These are phyloP conservation scores for Drosophila ficusphila DNA, from an alignment of 1,140 invertebrate species.

Conservation along the genomic window DNA sequence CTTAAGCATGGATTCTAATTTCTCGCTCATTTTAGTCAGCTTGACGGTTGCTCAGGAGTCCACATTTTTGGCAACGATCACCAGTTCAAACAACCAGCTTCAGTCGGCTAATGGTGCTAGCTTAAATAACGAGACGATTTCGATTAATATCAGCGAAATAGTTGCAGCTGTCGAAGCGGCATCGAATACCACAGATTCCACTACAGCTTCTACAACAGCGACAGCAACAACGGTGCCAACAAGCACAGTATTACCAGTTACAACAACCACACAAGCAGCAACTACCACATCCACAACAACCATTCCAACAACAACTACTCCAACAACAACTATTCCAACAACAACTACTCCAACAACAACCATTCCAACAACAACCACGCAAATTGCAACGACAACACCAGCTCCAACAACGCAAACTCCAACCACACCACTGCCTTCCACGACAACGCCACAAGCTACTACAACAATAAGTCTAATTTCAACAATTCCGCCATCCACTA, in stretches of 20 bases:
- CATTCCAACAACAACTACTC: not conserved
- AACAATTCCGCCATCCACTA: too few relatives aligned
- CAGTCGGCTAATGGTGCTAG: slow-evolving; percentile 52
- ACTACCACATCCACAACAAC: slow-evolving; percentile 4
- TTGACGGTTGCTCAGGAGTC: slow-evolving; percentile 52
- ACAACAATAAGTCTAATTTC: slow-evolving; percentile 1
- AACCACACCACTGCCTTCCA: not conserved
- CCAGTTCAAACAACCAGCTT: slow-evolving; percentile 52
- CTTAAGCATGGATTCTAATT: slow-evolving; percentile 44
- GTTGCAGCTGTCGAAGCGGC: slow-evolving; percentile 48
- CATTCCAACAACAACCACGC: not conserved
- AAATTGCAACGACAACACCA: slow-evolving; percentile 6
- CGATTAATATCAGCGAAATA: slow-evolving; percentile 65
- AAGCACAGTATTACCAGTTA: not conserved
- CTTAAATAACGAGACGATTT: slow-evolving; percentile 54
- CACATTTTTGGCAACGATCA: slow-evolving; percentile 58
- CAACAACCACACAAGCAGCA: not conserved
- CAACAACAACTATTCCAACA: not conserved
- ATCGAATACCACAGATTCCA: not conserved
- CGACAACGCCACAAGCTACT: slow-evolving; percentile 1
- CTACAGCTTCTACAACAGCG: slow-evolving; percentile 7
- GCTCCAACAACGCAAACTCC: not conserved
- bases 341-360: not conserved
- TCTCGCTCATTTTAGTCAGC: slow-evolving; percentile 23
- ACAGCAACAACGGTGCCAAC: slow-evolving; percentile 7